These are phyloP conservation scores for Zhuqinia jingwanae DNA, from an alignment of 2,888 invertebrate genomes.

Conservation along the genomic window DNA sequence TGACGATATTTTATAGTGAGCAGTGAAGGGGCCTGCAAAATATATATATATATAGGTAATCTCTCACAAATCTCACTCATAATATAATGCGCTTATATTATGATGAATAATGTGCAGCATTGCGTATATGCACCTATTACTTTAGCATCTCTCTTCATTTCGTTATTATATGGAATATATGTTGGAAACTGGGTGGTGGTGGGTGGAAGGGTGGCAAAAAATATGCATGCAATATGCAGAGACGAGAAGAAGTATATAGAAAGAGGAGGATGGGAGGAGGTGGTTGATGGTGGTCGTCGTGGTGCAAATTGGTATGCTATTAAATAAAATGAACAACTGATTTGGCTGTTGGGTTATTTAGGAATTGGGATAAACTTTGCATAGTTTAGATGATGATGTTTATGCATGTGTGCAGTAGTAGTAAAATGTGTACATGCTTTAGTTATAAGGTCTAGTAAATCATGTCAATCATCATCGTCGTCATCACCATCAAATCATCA, in stretches of 20 bases:
- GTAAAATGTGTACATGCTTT: no score
- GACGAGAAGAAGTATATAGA: no score
- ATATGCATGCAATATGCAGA: not conserved
- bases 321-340: not conserved
- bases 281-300: not conserved
- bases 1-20: not conserved
- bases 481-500: no score
- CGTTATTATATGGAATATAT: not conserved
- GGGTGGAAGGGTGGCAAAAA: slow-evolving; percentile 9
- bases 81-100: not conserved
- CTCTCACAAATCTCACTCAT: not conserved
- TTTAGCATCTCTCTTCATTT: not conserved
- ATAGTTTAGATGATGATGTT: no score
- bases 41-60: not conserved
- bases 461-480: no score
- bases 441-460: no score
- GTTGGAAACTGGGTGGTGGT: slow-evolving; percentile 6
- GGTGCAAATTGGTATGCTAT: no score
- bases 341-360: no score
- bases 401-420: no score
- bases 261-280: not conserved
- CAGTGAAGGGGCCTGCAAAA: slow-evolving; percentile 26
- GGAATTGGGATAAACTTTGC: no score
- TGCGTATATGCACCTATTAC: not conserved
- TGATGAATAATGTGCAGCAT: not conserved